Evolutionary conservation across 2,113 vertebrate species (phyloP).

Genomic region (Jaculus jaculus): DNA sequence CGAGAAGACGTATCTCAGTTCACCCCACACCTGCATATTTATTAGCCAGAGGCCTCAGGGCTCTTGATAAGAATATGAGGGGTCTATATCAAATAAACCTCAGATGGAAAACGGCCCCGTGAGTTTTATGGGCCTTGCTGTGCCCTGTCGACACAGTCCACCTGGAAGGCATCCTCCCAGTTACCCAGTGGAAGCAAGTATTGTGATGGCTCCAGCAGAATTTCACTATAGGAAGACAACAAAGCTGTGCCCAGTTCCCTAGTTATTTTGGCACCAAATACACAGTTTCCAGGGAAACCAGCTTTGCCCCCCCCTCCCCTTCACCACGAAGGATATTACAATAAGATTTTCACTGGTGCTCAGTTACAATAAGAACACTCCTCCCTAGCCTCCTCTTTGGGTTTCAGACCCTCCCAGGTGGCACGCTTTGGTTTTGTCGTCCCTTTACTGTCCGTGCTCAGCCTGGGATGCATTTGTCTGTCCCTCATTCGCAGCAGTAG

Average conservation of each 20-base stretch:
- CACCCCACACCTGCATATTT: neutral
- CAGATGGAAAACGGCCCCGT: neutral
- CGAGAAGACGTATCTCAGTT: neutral
- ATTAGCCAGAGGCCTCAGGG: neutral
- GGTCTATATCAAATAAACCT: neutral
- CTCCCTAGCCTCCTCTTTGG: slow-evolving; percentile 40
- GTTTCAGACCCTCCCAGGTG: slow-evolving; percentile 69
- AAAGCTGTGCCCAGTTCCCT: slow-evolving; percentile 72
- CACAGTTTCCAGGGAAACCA: slow-evolving; percentile 72
- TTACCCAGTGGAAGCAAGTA: slow-evolving; percentile 55
- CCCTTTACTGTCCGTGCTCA: neutral
- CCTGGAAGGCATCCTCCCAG: slow-evolving; percentile 3
- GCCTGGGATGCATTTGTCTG: neutral
- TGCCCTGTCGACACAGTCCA: neutral
- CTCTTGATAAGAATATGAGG: neutral
- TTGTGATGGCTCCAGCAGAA: slow-evolving; percentile 57
- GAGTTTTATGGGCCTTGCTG: neutral
- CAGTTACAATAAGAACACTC: slow-evolving; percentile 49
- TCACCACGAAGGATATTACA: slow-evolving; percentile 70
- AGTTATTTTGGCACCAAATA: slow-evolving; percentile 74
- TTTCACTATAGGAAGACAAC: slow-evolving; percentile 59
- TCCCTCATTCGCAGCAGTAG: neutral
- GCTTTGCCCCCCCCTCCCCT: neutral
- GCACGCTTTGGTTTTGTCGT: slow-evolving; percentile 27
- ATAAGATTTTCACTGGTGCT: slow-evolving; percentile 75